phyloP scores from a whole-genome alignment of 2,888 invertebrate species.

The Drosophila dives region DNA sequence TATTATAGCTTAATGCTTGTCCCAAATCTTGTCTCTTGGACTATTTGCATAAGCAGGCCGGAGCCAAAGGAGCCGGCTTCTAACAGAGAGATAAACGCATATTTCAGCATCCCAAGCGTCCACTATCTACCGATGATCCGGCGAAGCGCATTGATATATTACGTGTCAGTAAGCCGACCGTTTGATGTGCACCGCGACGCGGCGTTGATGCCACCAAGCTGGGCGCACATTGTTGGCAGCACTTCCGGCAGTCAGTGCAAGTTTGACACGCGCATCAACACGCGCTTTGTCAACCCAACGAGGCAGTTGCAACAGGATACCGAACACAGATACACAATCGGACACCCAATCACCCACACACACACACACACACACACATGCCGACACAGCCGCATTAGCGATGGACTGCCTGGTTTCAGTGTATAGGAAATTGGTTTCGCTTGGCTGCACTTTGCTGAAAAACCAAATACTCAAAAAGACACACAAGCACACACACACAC shows the following conservation, averaged over 20 bases:
- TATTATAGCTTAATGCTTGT: conserved; percentile 59
- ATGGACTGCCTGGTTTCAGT: conserved; percentile 50
- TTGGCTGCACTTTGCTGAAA: conserved; percentile 73
- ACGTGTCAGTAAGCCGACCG: conserved; percentile 64
- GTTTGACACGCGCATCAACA: conserved; percentile 81
- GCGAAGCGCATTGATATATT: conserved; percentile 73
- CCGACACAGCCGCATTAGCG: conserved; percentile 8
- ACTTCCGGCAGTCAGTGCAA: conserved; percentile 77
- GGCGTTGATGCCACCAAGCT: conserved; percentile 10
- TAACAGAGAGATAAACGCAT: conserved; percentile 47
- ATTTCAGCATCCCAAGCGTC: conserved; percentile 47
- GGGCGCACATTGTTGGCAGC: conserved; percentile 55
- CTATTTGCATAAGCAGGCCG: conserved; percentile 64
- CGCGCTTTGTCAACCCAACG: conserved; percentile 74
- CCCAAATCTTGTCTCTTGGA: conserved; percentile 28
- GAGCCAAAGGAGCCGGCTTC: conserved; percentile 15
- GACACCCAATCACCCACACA: conserved; percentile 14
- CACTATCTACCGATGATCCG: conserved; percentile 22
- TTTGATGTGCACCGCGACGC: conserved; percentile 34
- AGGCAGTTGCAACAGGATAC: conserved; percentile 71
- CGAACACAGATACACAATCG: conserved; percentile 30
- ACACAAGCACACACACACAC: conserved; percentile 16
- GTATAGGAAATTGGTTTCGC: conserved; percentile 80
- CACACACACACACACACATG: conserved; percentile 6
- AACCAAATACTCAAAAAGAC: conserved; percentile 58